A percentile compares a stretch with the other conserved stretches of the same genome.
phyloP scores from a whole-genome alignment of 2,113 vertebrate species.

The Eleginops maclovinus region DNA sequence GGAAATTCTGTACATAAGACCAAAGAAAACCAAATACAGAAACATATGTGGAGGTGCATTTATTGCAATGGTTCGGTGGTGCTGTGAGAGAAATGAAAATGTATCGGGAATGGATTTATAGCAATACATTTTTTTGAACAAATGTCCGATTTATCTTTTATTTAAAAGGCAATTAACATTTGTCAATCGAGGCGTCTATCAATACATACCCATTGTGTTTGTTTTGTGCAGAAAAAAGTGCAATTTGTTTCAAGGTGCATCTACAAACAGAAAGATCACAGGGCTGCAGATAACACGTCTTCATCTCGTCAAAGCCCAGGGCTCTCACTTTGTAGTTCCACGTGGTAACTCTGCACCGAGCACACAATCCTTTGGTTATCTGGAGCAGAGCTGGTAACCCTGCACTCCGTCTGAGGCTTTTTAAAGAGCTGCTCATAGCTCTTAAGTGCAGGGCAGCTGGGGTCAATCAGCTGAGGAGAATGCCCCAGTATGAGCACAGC shows the following conservation, averaged over 20 bases:
- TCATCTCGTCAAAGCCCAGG: slow-evolving; percentile 54
- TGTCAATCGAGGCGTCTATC: not conserved
- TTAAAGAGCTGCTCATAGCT: slow-evolving; percentile 48
- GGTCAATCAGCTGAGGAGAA: slow-evolving; percentile 56
- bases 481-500: slow-evolving; percentile 28
- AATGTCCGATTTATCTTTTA: not conserved
- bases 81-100: slow-evolving; percentile 37
- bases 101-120: slow-evolving; percentile 6
- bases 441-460: slow-evolving; percentile 28
- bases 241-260: slow-evolving; percentile 53
- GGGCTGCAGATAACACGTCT: slow-evolving; percentile 47
- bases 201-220: slow-evolving; percentile 2
- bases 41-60: slow-evolving; percentile 55
- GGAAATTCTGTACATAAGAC: slow-evolving; percentile 43
- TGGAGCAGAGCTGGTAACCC: slow-evolving; percentile 48
- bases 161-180: slow-evolving; percentile 1
- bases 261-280: slow-evolving; percentile 51
- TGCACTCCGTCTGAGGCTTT: slow-evolving; percentile 46
- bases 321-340: slow-evolving; percentile 66
- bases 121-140: slow-evolving; percentile 16
- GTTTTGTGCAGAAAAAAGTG: slow-evolving; percentile 39
- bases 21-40: slow-evolving; percentile 10
- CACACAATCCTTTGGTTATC: slow-evolving; percentile 39
- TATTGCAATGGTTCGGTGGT: slow-evolving; percentile 26
- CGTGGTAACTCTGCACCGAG: slow-evolving; percentile 52